Base-by-base conservation (phyloP, 30 jellyfish, hydroid and myxozoan genomes). In the Catostylus mosaicus region DNA sequence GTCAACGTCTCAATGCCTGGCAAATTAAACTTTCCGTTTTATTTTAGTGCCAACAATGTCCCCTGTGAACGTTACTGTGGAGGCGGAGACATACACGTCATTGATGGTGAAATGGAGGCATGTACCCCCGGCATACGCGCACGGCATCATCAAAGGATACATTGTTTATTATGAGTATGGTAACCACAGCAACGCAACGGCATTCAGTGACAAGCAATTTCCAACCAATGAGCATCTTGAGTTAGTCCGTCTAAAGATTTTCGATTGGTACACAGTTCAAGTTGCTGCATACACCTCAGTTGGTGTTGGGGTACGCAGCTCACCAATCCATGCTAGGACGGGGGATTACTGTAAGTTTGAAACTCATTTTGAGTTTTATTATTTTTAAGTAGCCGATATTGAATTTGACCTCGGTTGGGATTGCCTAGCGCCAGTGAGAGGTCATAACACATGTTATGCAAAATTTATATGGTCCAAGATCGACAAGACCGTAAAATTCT, bases 111-210 rank as follows among this genome's bases (percentile, higher is more conserved):
- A 65, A 79, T 79, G 90, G 90, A 63, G 64, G 73, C 90, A 79
- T 31, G 31, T 79, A n/a, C 47, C 40, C 12, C 90, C 90, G 9
- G 90, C 90, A n/a, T 79, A 79, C 45, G 90, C 90, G 16, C 90
- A 79, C 64, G 90, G 90, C 16, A n/a, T 19, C 75, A 64, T 79
- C 46, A 35, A 52, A 38, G 90, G 90, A 22, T 79, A 60, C 35
- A 59, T 79, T 8, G 90, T 79, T 11, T 79, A 40, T 30, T 79
- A 79, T 31, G 75, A 64, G 46, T 62, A 37, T n/a, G 90, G 90
- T n/a, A 79, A 63, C 67, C 90, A 79, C 62, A 79, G 90, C 45
- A 26, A 19, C 5, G 90, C 90, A 5, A 35, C 16, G 7, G 82
- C 70, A 27, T 46, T 37, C 38, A 65, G 43, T 20, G 90, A 79